A percentile compares a stretch with the other conserved stretches of the same genome.
These are phyloP conservation scores for Chironomus striatipennis DNA, from an alignment of 1,140 invertebrate species.

Conservation along the genomic window DNA sequence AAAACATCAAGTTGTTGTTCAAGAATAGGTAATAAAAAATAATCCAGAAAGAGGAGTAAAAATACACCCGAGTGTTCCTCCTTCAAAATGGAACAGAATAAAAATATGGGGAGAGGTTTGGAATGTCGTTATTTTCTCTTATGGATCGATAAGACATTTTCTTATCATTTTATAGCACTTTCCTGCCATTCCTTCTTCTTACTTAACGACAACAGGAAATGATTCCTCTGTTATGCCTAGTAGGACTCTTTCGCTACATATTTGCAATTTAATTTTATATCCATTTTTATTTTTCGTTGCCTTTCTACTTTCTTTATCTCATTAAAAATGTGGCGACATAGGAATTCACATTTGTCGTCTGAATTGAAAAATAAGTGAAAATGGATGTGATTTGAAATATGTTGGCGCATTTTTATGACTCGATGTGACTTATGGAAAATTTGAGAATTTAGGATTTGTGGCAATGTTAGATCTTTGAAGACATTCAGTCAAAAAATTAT, in stretches of 20 bases:
- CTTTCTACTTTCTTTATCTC: background rate
- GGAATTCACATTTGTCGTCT: background rate
- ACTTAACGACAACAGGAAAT: background rate
- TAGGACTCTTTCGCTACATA: background rate
- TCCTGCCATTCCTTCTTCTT: background rate
- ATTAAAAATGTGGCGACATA: conserved; percentile 8
- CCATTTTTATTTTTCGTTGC: background rate
- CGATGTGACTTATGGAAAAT: no score
- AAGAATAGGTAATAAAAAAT: background rate
- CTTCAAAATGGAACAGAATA: no score
- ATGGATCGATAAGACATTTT: background rate
- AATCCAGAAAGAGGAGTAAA: background rate
- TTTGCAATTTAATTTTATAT: conserved; percentile 15
- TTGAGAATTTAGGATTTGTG: no score
- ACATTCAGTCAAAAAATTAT: no score
- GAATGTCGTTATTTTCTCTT: no score
- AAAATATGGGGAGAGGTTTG: no score
- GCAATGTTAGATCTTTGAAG: no score
- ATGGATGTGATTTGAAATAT: no score
- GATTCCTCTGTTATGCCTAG: background rate
- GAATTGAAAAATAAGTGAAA: background rate
- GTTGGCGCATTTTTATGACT: no score
- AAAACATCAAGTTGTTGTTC: background rate
- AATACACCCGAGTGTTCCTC: no score
- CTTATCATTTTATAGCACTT: conserved; percentile 13